Evolutionary conservation across 1,140 invertebrate genomes (phyloP), one percentile per base, ranked within the genome.

Genomic region (Maniola jurtina): DNA sequence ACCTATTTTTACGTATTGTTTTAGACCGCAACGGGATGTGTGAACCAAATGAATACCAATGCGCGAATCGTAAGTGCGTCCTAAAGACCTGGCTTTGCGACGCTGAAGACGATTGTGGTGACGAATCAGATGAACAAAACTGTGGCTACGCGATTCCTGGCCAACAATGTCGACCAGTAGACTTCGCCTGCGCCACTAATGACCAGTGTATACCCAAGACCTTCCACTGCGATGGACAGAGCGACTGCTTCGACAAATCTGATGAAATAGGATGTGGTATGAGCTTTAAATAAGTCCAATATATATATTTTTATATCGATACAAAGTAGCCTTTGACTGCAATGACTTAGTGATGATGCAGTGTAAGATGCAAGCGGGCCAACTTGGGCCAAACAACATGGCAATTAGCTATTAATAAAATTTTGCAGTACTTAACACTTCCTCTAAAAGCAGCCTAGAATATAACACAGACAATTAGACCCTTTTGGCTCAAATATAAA

Each of bases 221-320:
- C 69, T 99, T 97, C 91, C 97, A 99, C 73, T 99, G 98, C 88
- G 99, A 99, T 84, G 92, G 93, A 42, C 93, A 97, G 74, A 92
- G 92, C 60, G 99, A 99, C 85, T 99, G 98, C 80, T 81, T 91
- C 2, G 98, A 99, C 84, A 93, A 94, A 55, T 96, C 95, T 64
- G 98, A 99, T 91, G 98, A 99, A 93, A 92, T 96, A 73, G 97
- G 97, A 59, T 98, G 97, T 88, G 93, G 97, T 97, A n/a, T n/a
- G 93, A 94, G 95, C 56, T 40, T 52, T 25, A 25, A 2, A 25
- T 25, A 47, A 14, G n/a, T n/a, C n/a, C n/a, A n/a, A n/a, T n/a
- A n/a, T n/a, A n/a, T n/a, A 15, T 11, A 14, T 2, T 5, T 58
- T 54, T 40, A 59, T n/a, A n/a, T 13, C 48, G 13, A n/a, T n/a